These are phyloP conservation scores for Cataglyphis cursor DNA, from an alignment of 2,888 invertebrate genomes.

Conservation along the genomic window DNA sequence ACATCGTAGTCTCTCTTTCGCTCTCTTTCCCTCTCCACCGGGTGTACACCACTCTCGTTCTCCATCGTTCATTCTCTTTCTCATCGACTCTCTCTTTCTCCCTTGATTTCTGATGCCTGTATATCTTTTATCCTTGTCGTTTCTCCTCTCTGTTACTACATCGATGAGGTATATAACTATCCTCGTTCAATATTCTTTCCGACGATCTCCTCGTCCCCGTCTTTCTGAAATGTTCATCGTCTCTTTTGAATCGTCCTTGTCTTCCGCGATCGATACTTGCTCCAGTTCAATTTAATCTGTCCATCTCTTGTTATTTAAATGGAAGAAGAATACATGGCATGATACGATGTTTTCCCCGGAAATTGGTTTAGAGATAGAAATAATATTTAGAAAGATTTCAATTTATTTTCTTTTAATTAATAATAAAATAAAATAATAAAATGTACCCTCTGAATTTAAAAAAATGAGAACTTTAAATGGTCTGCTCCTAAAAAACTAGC, in stretches of 20 bases:
- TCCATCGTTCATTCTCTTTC: conserved; percentile 48
- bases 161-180: background rate
- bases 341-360: background rate
- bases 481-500: background rate
- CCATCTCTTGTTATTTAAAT: conserved; percentile 4
- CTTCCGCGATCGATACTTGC: conserved; percentile 32
- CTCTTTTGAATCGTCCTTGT: conserved; percentile 32
- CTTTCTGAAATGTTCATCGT: conserved; percentile 37
- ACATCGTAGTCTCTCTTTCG: conserved; percentile 42
- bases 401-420: background rate
- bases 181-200: conserved; percentile 19
- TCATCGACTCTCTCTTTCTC: conserved; percentile 22
- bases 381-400: background rate
- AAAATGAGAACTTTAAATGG: background rate
- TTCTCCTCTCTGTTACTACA: conserved; percentile 17
- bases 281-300: conserved; percentile 36
- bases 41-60: conserved; percentile 27
- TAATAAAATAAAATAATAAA: background rate
- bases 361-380: background rate
- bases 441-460: background rate
- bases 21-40: conserved; percentile 34
- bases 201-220: conserved; percentile 14
- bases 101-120: conserved; percentile 39
- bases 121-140: conserved; percentile 9
- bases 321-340: background rate